Conservation (phyloP, 2,888 invertebrate species). For the Subacronicta megacephala region DNA sequence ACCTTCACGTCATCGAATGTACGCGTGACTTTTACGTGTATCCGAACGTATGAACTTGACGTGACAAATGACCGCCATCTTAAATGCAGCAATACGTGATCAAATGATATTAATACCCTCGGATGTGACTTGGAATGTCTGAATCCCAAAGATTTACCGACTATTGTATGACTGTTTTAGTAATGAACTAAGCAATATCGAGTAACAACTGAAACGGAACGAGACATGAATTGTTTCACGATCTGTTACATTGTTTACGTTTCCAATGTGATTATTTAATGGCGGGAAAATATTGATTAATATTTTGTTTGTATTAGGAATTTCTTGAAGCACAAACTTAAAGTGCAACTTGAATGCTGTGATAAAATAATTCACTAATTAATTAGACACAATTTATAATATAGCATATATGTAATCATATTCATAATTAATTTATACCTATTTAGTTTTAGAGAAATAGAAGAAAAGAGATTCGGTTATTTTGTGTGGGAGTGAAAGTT, state of each 20-base stretch:
- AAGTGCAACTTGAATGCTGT: neutral
- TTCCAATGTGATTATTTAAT: neutral
- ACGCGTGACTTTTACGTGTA: conserved; percentile 44
- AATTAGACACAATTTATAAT: too few relatives aligned
- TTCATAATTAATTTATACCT: too few relatives aligned
- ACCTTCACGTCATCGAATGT: conserved; percentile 41
- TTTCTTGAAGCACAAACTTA: too few relatives aligned
- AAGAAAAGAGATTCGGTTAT: too few relatives aligned
- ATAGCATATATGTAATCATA: too few relatives aligned
- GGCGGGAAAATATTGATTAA: too few relatives aligned
- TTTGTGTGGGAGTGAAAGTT: too few relatives aligned
- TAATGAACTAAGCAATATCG: conserved; percentile 22
- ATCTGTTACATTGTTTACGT: conserved; percentile 4
- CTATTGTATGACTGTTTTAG: conserved; percentile 13
- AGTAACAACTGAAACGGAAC: conserved; percentile 15
- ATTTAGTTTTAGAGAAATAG: too few relatives aligned
- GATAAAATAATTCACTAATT: neutral
- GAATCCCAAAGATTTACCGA: conserved; percentile 27
- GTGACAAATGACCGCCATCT: conserved; percentile 20
- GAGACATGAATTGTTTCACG: conserved; percentile 10
- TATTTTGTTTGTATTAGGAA: too few relatives aligned
- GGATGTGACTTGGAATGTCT: conserved; percentile 27
- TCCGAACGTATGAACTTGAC: conserved; percentile 31
- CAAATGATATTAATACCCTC: conserved; percentile 32
- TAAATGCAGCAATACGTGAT: conserved; percentile 41